Evolutionary conservation across 2,888 invertebrate genomes (phyloP).

Genomic region (Dicranocentrus wangi): DNA sequence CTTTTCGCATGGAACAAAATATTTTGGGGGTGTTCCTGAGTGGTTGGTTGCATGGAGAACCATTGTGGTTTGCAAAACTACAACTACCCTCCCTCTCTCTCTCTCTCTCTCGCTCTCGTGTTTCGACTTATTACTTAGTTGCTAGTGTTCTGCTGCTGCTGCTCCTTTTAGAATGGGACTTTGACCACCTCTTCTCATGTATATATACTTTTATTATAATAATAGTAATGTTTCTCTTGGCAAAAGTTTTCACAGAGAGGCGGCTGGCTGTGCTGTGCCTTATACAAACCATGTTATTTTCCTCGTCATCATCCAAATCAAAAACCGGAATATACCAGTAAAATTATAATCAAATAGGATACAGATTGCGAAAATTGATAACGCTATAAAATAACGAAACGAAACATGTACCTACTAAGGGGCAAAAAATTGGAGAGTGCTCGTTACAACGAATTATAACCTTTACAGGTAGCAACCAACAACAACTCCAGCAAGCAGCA

Average conservation of each 20-base stretch:
- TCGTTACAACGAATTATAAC: no score
- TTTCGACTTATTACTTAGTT: neutral
- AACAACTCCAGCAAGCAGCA: no score
- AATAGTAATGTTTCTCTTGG: slow-evolving; percentile 11
- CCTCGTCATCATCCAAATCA: slow-evolving; percentile 20
- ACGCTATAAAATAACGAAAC: no score
- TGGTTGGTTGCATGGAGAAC: slow-evolving; percentile 54
- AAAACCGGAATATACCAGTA: slow-evolving; percentile 28
- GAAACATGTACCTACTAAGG: no score
- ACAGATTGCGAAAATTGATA: slow-evolving; percentile 55
- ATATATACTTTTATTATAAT: slow-evolving; percentile 1
- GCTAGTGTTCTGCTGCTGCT: no score
- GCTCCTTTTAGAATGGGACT: slow-evolving; percentile 26
- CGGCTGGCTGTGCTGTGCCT: neutral
- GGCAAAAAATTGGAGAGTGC: no score
- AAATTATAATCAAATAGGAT: slow-evolving; percentile 24
- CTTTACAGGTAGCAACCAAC: no score
- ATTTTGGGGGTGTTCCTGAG: slow-evolving; percentile 53
- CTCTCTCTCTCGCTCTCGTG: neutral
- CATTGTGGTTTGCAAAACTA: neutral
- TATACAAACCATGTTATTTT: slow-evolving; percentile 22
- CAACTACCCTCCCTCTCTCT: neutral
- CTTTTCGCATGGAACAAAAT: slow-evolving; percentile 37
- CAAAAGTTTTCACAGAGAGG: neutral
- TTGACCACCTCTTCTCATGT: slow-evolving; percentile 22